Percentiles rank a stretch among this genome's conserved stretches.
Evolutionary conservation across 2,113 vertebrate genomes (phyloP).

Genomic region (Puma concolor): DNA sequence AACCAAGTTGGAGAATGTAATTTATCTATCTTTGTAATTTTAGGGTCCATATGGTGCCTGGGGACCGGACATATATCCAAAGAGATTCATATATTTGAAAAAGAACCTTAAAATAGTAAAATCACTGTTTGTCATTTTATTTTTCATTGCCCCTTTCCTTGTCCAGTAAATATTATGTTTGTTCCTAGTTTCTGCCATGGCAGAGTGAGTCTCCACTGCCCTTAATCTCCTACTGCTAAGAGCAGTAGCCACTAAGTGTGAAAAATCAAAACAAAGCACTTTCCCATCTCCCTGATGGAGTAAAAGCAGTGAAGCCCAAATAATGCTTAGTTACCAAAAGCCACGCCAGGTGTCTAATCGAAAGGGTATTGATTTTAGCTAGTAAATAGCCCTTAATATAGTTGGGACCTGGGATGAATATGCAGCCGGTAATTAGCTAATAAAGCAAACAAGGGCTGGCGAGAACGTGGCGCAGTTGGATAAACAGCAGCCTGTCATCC

Average conservation of each 20-base stretch:
- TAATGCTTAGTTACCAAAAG: conserved; percentile 82
- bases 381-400: conserved; percentile 81
- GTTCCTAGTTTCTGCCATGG: background rate
- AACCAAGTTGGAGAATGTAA: background rate
- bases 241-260: conserved; percentile 69
- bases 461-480: conserved; percentile 62
- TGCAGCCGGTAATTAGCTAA: conserved; percentile 81
- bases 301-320: conserved; percentile 74
- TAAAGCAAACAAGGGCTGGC: conserved; percentile 73
- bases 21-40: conserved; percentile 39
- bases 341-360: conserved; percentile 78
- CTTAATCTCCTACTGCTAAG: conserved; percentile 62
- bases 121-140: background rate
- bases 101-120: background rate
- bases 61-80: background rate
- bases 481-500: conserved; percentile 69
- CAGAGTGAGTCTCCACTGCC: conserved; percentile 7
- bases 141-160: background rate
- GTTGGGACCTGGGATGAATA: conserved; percentile 75
- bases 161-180: background rate
- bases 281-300: conserved; percentile 70
- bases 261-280: conserved; percentile 79
- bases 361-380: conserved; percentile 81
- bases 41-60: background rate
- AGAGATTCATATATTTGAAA: background rate